phyloP scores from a whole-genome alignment of 2,113 vertebrate species.

The Cephalopterus ornatus region DNA sequence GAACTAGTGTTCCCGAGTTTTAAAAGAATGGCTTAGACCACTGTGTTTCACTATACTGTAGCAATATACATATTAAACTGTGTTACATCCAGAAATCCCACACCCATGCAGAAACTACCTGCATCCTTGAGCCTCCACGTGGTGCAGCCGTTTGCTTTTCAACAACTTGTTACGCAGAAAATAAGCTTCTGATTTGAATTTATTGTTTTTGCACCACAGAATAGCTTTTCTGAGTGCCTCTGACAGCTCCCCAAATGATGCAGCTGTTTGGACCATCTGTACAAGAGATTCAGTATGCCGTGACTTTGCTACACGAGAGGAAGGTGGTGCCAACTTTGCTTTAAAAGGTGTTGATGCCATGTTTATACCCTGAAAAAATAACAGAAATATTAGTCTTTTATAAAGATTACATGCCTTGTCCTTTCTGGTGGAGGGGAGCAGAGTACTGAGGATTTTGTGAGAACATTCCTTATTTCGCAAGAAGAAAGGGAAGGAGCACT shows the following conservation, averaged over 20 bases:
- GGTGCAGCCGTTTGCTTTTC: conserved; percentile 76
- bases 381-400: neutral
- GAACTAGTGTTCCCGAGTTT: neutral
- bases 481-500: neutral
- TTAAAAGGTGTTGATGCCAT: neutral
- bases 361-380: conserved; percentile 46
- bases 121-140: conserved; percentile 74
- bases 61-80: neutral
- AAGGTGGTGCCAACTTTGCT: neutral
- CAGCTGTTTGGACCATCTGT: conserved; percentile 50
- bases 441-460: neutral
- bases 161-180: conserved; percentile 75
- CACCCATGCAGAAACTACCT: conserved; percentile 50
- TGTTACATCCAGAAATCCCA: neutral
- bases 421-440: neutral
- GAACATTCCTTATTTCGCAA: neutral
- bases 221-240: conserved; percentile 67
- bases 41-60: neutral
- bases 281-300: conserved; percentile 26
- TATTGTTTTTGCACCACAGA: conserved; percentile 70
- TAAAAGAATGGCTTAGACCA: neutral
- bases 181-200: conserved; percentile 51
- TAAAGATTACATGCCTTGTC: neutral
- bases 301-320: neutral
- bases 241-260: conserved; percentile 68